A percentile compares a stretch with the other conserved stretches of the same genome.
Conservation (phyloP, 2,888 invertebrate genomes). For the Podabrus alpinus region DNA sequence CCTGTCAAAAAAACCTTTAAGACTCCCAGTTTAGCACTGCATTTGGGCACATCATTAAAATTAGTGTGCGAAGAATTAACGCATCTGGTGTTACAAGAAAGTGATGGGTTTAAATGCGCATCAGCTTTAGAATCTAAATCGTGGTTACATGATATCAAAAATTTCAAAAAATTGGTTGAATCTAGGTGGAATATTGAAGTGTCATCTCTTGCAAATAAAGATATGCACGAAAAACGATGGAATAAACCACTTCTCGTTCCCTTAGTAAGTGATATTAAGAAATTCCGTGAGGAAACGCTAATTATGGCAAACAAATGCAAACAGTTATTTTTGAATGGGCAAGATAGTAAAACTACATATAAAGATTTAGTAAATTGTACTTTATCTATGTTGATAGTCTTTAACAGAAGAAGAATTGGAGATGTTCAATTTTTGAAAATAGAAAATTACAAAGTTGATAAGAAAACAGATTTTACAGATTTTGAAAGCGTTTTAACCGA, state of each 20-base stretch:
- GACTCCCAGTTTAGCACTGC: too few relatives aligned
- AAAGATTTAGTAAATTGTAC: constrained; percentile 16
- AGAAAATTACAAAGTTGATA: constrained; percentile 16
- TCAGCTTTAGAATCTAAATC: too few relatives aligned
- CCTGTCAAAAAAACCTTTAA: too few relatives aligned
- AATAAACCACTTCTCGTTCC: constrained; percentile 29
- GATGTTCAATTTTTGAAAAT: constrained; percentile 30
- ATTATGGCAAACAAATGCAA: constrained; percentile 13
- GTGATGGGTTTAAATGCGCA: too few relatives aligned
- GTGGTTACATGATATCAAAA: constrained; percentile 9
- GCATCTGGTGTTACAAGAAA: too few relatives aligned
- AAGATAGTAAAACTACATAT: too few relatives aligned
- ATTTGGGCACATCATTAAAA: too few relatives aligned
- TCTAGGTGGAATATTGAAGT: background rate
- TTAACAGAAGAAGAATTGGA: constrained; percentile 29
- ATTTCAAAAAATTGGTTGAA: constrained; percentile 7
- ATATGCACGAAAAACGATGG: constrained; percentile 27
- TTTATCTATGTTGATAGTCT: constrained; percentile 26
- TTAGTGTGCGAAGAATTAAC: too few relatives aligned
- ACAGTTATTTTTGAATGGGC: too few relatives aligned
- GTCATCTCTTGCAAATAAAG: constrained; percentile 4
- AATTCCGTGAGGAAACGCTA: constrained; percentile 16
- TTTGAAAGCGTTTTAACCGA: constrained; percentile 19
- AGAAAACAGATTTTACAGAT: constrained; percentile 24
- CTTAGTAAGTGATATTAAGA: constrained; percentile 23